Evolutionary conservation across 92 coral and sea anemone genomes (phyloP), one percentile per base, ranked within the genome.

Genomic region (Paramuricea clavata): DNA sequence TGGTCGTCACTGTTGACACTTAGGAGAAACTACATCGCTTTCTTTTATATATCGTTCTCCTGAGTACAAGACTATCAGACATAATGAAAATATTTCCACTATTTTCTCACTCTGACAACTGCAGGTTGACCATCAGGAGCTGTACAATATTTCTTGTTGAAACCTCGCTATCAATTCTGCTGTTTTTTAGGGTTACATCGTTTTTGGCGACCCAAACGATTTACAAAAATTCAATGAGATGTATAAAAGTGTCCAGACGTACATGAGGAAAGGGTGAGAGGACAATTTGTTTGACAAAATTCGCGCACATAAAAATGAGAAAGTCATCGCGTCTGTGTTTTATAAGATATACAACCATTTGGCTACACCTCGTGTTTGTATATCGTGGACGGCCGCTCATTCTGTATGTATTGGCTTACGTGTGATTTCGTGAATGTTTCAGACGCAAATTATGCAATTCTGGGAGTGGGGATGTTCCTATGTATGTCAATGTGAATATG

Each of bases 131-230:
- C n/a, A n/a, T n/a, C n/a, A n/a, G n/a, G n/a, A n/a, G n/a, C n/a
- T n/a, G n/a, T n/a, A n/a, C n/a, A n/a, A n/a, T n/a, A n/a, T n/a
- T 34, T 2, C 43, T 4, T 34, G 12, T 30, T 57, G 5, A 39
- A 39, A 39, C 44, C 4, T 10, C 5, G 5, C 44, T 32, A 7
- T 39, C 1, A 72, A 6, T 74, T 26, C 30, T 52, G 32, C 33
- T 34, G 21, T 85, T 54, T 83, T 67, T 36, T 28, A 96, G 99
- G 95, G 99, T 15, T 96, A 96, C 67, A 94, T 96, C 65, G 84
- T 96, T 90, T 96, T 96, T 93, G 99, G 99, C 0, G 96, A 96
- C 39, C 85, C 93, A 80, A 94, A 93, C 49, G 99, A 96, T 81
- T 81, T 96, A 26, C 94, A 87, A 74, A 92, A 92, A 59, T 96